Percentiles rank a stretch among this genome's conserved stretches.
These are phyloP conservation scores for Cydia amplana DNA, from an alignment of 1,140 invertebrate genomes.

Conservation along the genomic window DNA sequence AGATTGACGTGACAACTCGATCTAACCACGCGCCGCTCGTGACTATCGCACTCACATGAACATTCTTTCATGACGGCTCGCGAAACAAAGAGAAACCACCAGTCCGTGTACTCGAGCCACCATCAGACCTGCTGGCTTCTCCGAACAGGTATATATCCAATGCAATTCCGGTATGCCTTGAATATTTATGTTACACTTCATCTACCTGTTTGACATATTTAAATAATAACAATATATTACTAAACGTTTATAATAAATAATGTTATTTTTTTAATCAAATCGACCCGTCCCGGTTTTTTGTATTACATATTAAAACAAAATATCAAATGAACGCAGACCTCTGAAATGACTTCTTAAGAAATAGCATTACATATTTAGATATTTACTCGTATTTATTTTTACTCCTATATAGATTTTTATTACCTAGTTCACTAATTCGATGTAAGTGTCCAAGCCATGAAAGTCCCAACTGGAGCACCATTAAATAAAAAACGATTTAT, in stretches of 20 bases:
- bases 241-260: too few species aligned
- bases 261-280: too few species aligned
- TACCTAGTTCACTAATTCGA: too few species aligned
- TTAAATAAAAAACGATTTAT: neutral
- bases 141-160: neutral
- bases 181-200: conserved; percentile 13
- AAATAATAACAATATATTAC: too few species aligned
- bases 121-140: neutral
- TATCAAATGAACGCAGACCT: too few species aligned
- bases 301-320: too few species aligned
- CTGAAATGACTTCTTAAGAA: too few species aligned
- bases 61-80: conserved; percentile 21
- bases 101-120: neutral
- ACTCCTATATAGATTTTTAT: too few species aligned
- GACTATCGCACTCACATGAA: conserved; percentile 28
- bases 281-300: too few species aligned
- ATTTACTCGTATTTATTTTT: too few species aligned
- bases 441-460: too few species aligned
- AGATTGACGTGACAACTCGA: conserved; percentile 60
- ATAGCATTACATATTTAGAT: too few species aligned
- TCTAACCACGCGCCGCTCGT: conserved; percentile 41
- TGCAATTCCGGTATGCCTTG: conserved; percentile 16
- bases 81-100: conserved; percentile 29
- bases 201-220: conserved; percentile 2
- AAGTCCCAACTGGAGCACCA: neutral